Evolutionary conservation across 35 echinoderm and acorn worm species (phyloP).

Genomic region (Heliocidaris erythrogramma): DNA sequence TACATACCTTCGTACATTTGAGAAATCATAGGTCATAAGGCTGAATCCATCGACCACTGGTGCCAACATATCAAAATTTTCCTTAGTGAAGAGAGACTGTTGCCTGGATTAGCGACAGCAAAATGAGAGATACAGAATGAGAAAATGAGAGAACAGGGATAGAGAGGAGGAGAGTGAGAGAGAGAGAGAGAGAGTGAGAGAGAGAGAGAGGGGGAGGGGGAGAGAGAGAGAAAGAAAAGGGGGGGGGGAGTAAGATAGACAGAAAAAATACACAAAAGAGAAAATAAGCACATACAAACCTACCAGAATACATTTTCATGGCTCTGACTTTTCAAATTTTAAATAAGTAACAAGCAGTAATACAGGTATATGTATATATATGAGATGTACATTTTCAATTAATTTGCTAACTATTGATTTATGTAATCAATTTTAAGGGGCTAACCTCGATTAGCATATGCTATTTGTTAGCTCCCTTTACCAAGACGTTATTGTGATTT

Average conservation of each 20-base stretch:
- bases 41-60: slow-evolving; percentile 91
- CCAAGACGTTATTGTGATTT: too few species aligned
- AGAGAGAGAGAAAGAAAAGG: neutral
- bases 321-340: too few species aligned
- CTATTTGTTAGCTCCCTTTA: too few species aligned
- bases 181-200: neutral
- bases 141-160: neutral
- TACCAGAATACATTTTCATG: too few species aligned
- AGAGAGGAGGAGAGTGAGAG: neutral
- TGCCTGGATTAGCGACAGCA: neutral
- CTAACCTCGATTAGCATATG: too few species aligned
- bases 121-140: neutral
- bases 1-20: slow-evolving; percentile 66
- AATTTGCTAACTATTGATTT: too few species aligned
- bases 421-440: too few species aligned
- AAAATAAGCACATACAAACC: too few species aligned
- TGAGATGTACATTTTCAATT: too few species aligned
- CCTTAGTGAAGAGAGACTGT: slow-evolving; percentile 62
- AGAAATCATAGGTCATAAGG: slow-evolving; percentile 95
- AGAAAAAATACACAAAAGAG: neutral
- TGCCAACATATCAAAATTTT: slow-evolving; percentile 84
- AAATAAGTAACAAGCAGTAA: too few species aligned
- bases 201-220: neutral
- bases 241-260: neutral
- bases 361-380: too few species aligned